These are phyloP conservation scores for Ammodytes dubius DNA, from an alignment of 2,113 vertebrate genomes.

Conservation along the genomic window DNA sequence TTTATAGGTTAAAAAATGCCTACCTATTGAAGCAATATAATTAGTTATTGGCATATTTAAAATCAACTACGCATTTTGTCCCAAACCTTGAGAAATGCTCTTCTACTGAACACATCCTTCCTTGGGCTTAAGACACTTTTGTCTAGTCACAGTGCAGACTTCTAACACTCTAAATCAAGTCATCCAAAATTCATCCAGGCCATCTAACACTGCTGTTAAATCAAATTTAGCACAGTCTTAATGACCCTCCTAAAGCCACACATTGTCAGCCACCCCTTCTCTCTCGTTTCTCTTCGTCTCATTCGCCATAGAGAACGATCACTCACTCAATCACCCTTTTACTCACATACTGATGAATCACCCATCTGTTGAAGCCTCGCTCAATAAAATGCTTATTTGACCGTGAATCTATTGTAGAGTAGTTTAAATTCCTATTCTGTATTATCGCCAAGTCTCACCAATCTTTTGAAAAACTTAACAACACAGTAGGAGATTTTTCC, in stretches of 20 bases:
- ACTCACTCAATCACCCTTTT: slow-evolving; percentile 57
- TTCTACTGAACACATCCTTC: background rate
- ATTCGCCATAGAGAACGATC: slow-evolving; percentile 32
- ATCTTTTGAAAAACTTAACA: too few species aligned
- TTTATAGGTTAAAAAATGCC: too few species aligned
- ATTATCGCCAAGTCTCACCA: too few species aligned
- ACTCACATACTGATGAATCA: slow-evolving; percentile 23
- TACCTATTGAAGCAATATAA: too few species aligned
- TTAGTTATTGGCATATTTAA: too few species aligned
- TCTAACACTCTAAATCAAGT: slow-evolving; percentile 29
- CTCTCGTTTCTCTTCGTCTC: slow-evolving; percentile 55
- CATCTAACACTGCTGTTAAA: slow-evolving; percentile 48
- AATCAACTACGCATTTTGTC: background rate
- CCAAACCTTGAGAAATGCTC: background rate
- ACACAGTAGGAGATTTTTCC: background rate
- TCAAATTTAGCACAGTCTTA: slow-evolving; percentile 67
- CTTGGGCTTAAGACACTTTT: slow-evolving; percentile 2
- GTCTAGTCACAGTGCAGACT: slow-evolving; percentile 14
- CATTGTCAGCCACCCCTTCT: slow-evolving; percentile 35
- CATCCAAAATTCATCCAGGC: slow-evolving; percentile 41
- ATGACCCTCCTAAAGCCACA: slow-evolving; percentile 45
- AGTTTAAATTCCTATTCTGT: background rate
- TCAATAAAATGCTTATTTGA: slow-evolving; percentile 19
- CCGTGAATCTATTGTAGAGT: slow-evolving; percentile 5
- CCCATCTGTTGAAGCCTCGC: background rate